Evolutionary conservation across 2,888 invertebrate species (phyloP).

Genomic region (Cremastinae sp.): DNA sequence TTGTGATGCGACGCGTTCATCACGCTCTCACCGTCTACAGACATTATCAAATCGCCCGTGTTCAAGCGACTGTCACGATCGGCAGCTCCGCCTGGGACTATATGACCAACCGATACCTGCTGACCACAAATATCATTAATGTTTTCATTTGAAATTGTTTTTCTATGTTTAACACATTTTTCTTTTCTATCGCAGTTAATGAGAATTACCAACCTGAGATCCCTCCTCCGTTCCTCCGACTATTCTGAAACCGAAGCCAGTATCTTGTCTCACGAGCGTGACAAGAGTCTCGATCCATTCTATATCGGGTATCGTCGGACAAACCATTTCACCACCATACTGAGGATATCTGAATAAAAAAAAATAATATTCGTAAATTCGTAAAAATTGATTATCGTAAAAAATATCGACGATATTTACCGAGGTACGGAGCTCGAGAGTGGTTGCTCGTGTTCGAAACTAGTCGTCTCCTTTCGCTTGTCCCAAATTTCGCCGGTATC

Average conservation of each 20-base stretch:
- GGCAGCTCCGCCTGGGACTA: slow-evolving; percentile 97
- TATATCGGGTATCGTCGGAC: slow-evolving; percentile 77
- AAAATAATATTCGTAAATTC: too few species aligned
- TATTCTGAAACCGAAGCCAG: slow-evolving; percentile 98
- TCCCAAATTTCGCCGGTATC: slow-evolving; percentile 80
- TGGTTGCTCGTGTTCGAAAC: slow-evolving; percentile 84
- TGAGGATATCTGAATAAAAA: slow-evolving; percentile 73
- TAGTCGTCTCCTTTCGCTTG: slow-evolving; percentile 83
- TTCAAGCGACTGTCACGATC: slow-evolving; percentile 94
- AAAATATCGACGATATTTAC: slow-evolving; percentile 66
- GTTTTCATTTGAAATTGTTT: slow-evolving; percentile 41
- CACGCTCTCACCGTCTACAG: slow-evolving; percentile 93
- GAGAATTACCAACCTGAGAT: slow-evolving; percentile 86
- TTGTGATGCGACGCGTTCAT: slow-evolving; percentile 94
- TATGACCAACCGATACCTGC: slow-evolving; percentile 96
- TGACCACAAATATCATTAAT: slow-evolving; percentile 69
- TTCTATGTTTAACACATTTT: slow-evolving; percentile 20
- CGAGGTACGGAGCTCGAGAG: slow-evolving; percentile 80
- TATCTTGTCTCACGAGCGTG: slow-evolving; percentile 92
- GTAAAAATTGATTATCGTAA: not conserved
- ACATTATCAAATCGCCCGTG: slow-evolving; percentile 96
- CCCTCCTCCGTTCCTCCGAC: slow-evolving; percentile 99
- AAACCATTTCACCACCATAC: slow-evolving; percentile 76
- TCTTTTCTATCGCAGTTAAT: slow-evolving; percentile 1
- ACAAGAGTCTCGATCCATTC: slow-evolving; percentile 87